Evolutionary conservation across 2,797 vertebrate species (phyloP), one percentile per base, ranked within the genome.

Genomic region (Halcyon badia): DNA sequence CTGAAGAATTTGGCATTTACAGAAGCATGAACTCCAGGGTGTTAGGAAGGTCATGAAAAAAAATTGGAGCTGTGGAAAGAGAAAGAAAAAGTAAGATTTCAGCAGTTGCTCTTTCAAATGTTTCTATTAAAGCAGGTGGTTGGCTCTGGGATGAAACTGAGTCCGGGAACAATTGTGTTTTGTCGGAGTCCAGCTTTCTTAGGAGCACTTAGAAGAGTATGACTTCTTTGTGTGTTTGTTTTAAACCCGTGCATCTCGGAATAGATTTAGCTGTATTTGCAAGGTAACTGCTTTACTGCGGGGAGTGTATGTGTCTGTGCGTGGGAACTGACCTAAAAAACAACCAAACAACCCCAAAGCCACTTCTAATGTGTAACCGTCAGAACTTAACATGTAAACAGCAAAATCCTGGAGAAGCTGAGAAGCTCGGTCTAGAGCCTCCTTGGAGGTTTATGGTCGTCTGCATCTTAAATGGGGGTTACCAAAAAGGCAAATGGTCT

Each of bases 1-100:
- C 48, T 89, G 21, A 39, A 70, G 86, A 77, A 87, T 83, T 48
- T 87, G 78, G 37, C 75, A 66, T 90, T 93, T 89, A 72, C 75
- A 94, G 89, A 94, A 90, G 81, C 48, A 31, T 14, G 33, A 87
- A 44, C 80, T 90, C 6, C 56, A 56, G 28, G 0, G 0, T 80
- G 19, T 88, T 81, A 78, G 52, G 83, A 83, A 71, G 65, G 85
- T 88, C 72, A 54, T 17, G 35, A 64, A 69, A 79, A 79, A 54
- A 54, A 61, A 54, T 44, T 7, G 13, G 26, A 77, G 25, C 35
- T 80, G 22, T 77, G 69, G 69, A 77, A 83, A 92, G 57, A 90
- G 72, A 93, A 95, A 83, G 52, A 60, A 66, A 91, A 95, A 82
- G 58, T 81, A 79, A 70, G 28, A 66, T 89, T 87, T 90, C 31